A percentile compares a stretch with the other conserved stretches of the same genome.
phyloP scores from a whole-genome alignment of 2,797 vertebrate genomes.

The Gallinago nigripennis region DNA sequence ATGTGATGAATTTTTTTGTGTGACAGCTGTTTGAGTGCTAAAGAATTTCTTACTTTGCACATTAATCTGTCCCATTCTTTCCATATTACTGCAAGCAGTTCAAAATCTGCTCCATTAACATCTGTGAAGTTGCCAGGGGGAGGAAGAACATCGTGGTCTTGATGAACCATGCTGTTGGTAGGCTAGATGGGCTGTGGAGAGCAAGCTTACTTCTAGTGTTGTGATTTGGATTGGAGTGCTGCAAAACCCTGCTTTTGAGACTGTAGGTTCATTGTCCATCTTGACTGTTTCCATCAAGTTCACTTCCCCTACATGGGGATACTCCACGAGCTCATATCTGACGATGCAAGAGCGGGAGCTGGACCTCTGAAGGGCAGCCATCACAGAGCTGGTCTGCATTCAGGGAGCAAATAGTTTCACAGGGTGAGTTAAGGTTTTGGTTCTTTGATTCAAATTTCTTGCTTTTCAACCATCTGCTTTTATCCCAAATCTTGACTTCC shows the following conservation, averaged over 20 bases:
- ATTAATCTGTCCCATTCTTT: slow-evolving; percentile 9
- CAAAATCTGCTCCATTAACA: fast-evolving
- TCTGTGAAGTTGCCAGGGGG: background rate
- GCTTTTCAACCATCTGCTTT: background rate
- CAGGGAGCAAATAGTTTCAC: background rate
- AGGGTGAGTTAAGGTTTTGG: background rate
- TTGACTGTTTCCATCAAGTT: background rate
- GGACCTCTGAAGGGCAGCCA: background rate
- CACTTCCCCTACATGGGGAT: background rate
- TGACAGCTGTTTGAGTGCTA: background rate
- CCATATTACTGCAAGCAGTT: background rate
- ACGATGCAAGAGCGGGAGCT: background rate
- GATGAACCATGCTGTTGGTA: background rate
- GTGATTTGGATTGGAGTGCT: background rate
- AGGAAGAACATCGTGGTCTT: background rate
- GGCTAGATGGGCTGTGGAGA: background rate
- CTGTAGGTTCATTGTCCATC: background rate
- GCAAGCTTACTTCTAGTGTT: background rate
- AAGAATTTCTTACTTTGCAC: background rate
- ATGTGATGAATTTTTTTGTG: background rate
- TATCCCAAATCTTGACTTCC: background rate
- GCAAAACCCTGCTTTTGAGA: background rate
- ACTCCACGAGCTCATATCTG: background rate
- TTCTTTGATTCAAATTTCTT: background rate
- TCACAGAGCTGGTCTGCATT: background rate